phyloP scores from a whole-genome alignment of 2,797 vertebrate species.

The Monodelphis domestica region DNA sequence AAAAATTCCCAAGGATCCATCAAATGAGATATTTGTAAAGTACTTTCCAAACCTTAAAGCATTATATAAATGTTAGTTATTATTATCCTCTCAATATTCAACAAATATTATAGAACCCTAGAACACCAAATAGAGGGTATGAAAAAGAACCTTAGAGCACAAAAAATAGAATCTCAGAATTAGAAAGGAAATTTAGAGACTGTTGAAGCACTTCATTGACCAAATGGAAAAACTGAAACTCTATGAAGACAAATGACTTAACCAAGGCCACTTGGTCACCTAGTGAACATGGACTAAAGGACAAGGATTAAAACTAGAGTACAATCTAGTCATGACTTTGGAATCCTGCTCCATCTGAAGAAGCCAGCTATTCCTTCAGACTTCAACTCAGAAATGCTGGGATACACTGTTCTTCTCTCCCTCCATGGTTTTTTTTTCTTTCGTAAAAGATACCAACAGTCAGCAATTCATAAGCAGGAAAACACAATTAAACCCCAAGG shows the following conservation, averaged over 20 bases:
- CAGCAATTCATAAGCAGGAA: slow-evolving; percentile 51
- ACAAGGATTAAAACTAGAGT: neutral
- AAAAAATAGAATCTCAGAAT: neutral
- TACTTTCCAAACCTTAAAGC: no score
- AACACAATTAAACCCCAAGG: slow-evolving; percentile 67
- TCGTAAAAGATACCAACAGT: slow-evolving; percentile 56
- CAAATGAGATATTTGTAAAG: neutral
- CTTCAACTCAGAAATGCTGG: slow-evolving; percentile 45
- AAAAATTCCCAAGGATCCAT: neutral
- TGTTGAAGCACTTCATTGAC: neutral
- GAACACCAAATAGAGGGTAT: neutral
- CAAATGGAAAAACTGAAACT: neutral
- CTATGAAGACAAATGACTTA: neutral
- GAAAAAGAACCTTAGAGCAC: neutral
- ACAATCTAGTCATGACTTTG: neutral
- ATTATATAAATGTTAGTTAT: neutral
- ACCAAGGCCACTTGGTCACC: neutral
- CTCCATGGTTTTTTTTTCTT: slow-evolving; percentile 2
- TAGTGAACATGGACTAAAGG: neutral
- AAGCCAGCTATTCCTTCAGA: neutral
- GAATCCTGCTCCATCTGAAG: neutral
- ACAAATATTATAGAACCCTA: neutral
- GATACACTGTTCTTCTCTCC: slow-evolving; percentile 8
- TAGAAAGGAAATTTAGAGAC: neutral
- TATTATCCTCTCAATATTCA: neutral